These are phyloP conservation scores for Leucania comma DNA, from an alignment of 2,888 invertebrate genomes.

Conservation along the genomic window DNA sequence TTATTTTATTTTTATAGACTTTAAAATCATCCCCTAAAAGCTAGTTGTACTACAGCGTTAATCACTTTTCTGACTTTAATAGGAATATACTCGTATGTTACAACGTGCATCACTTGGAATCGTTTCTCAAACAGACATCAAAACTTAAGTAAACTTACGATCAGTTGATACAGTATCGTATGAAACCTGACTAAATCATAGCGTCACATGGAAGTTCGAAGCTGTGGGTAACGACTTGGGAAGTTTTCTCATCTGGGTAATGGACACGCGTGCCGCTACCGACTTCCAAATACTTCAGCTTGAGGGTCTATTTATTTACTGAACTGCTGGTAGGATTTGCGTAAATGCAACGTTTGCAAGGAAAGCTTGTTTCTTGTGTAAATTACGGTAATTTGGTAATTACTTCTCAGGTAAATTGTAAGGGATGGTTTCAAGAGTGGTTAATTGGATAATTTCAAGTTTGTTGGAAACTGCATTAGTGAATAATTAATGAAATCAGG, in stretches of 20 bases:
- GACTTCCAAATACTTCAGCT: conserved; percentile 11
- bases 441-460: not conserved
- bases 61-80: no score
- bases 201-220: conserved; percentile 34
- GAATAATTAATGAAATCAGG: not conserved
- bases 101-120: conserved; percentile 3
- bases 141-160: conserved; percentile 33
- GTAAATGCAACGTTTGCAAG: conserved; percentile 14
- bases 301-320: conserved; percentile 21
- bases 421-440: not conserved
- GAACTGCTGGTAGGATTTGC: conserved; percentile 17
- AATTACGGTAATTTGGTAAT: conserved; percentile 1
- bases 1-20: not conserved
- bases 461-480: not conserved
- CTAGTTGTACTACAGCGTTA: not conserved
- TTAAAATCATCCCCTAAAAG: conserved; percentile 6
- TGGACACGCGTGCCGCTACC: conserved; percentile 45
- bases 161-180: conserved; percentile 36
- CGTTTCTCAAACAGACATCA: conserved; percentile 45
- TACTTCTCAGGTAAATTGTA: not conserved
- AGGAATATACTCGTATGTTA: not conserved
- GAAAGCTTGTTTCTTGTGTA: not conserved
- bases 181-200: conserved; percentile 54
- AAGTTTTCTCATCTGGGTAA: conserved; percentile 62
- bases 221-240: conserved; percentile 32